Evolutionary conservation across 2,113 vertebrate genomes (phyloP), one percentile per base, ranked within the genome.

Genomic region (Phrynosoma platyrhinos): DNA sequence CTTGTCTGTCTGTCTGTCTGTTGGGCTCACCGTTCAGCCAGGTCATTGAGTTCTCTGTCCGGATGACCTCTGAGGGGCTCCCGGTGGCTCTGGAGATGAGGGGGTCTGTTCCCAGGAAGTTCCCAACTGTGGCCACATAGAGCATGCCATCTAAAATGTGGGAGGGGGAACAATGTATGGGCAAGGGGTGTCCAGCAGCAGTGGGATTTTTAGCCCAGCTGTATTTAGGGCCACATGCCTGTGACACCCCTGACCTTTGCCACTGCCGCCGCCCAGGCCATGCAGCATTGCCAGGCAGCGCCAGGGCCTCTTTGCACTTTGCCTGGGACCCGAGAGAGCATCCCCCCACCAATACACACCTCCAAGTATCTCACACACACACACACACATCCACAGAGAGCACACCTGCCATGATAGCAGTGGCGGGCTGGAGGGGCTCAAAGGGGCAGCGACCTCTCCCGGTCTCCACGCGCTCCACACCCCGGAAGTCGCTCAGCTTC

Each of bases 401-500:
- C 69, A 1, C 52, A 95, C 95, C 95, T 96, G 97, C 97, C 97
- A 98, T 97, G 25, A 98, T 96, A 85, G 98, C 97, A 53, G 98
- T 96, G 93, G 98, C 98, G 47, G 97, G 97, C 93, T 98, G 98
- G 91, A 94, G 97, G 86, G 98, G 98, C 92, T 98, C 98, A 95
- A 98, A 98, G 86, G 98, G 98, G 93, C 98, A 98, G 94, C 97
- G 98, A 30, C 97, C 97, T 89, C 97, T 97, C 88, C 98, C 98
- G 0, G 96, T 97, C 94, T 98, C 98, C 91, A 96, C 94, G 13
- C 83, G 83, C 91, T 93, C 95, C 95, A 97, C 96, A 92, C 97
- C 90, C 62, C 94, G 96, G 95, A 98, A 97, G 62, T 94, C 94
- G 55, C 96, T 95, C 78, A 95, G 87, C 4, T 97, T 96, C 98